Evolutionary conservation across 2,888 invertebrate genomes (phyloP).

Genomic region (Boloria euphrosyne): DNA sequence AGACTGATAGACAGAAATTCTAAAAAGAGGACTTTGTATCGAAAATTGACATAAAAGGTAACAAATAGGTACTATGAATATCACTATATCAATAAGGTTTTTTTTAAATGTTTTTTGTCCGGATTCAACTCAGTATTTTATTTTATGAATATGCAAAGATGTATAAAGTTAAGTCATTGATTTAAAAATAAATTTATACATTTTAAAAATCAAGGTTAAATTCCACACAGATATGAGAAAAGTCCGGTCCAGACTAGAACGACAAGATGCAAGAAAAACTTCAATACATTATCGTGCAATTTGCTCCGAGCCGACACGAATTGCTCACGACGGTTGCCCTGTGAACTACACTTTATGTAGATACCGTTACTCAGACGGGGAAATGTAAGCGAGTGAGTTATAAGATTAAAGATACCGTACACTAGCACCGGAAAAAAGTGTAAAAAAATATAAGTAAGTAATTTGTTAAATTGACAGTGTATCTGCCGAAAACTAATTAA

Average conservation of each 20-base stretch:
- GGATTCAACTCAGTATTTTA: too few species aligned
- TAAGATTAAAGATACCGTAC: conserved; percentile 26
- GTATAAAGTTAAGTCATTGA: too few species aligned
- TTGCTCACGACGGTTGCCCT: conserved; percentile 39
- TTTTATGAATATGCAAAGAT: too few species aligned
- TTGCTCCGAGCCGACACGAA: conserved; percentile 33
- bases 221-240: too few species aligned
- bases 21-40: too few species aligned
- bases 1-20: too few species aligned
- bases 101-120: too few species aligned
- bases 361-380: conserved; percentile 33
- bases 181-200: too few species aligned
- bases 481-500: neutral
- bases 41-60: too few species aligned
- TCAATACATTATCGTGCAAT: conserved; percentile 25
- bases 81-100: too few species aligned
- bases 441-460: neutral
- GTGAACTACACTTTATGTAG: conserved; percentile 38
- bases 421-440: conserved; percentile 10
- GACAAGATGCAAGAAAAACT: conserved; percentile 5
- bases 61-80: too few species aligned
- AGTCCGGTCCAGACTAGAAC: neutral
- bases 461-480: conserved; percentile 9
- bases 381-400: conserved; percentile 27
- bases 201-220: too few species aligned